Evolutionary conservation across 2,888 invertebrate species (phyloP), one percentile per base, ranked within the genome.

Genomic region (Drymonia ruficornis): DNA sequence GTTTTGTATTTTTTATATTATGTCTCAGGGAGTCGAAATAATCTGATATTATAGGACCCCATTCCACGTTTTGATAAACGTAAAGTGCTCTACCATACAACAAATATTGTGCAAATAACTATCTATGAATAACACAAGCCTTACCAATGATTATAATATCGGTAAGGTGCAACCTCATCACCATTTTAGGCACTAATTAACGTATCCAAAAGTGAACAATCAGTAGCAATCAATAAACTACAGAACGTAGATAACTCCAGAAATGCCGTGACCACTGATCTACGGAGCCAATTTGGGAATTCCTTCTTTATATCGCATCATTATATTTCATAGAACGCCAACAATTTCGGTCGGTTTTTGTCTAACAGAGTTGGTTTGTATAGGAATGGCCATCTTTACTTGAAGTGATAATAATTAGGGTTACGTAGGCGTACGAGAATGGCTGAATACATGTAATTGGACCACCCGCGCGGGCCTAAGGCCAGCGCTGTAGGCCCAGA

Each of bases 401-500:
- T 80, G 76, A 84, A 83, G 73, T 80, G 71, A 78, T 80, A 76
- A 83, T 85, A 85, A 85, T 86, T 81, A 83, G 78, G 75, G 75
- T 81, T 78, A 73, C 75, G 74, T 72, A 80, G 71, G 48, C 66
- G 65, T 69, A 78, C 75, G 71, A 75, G 74, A 70, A 77, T 76
- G 76, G 74, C 64, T 59, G 47, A 53, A 58, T 62, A 50, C 76
- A 50, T 76, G 79, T 84, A 81, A 84, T 84, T 81, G 80, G 86
- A 86, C 86, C 86, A 86, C 86, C 85, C 82, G 72, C 72, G 77
- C 56, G 67, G 78, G 60, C 68, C 67, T 66, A 66, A 18, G 65
- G 71, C 71, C 67, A 61, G 62, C 52, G 61, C 67, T 67, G 63
- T 53, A 54, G 63, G 64, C 63, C 66, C 64, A 56, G 56, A 70